These are phyloP conservation scores for Metaphire vulgaris DNA, from an alignment of 1,140 invertebrate genomes.

Conservation along the genomic window DNA sequence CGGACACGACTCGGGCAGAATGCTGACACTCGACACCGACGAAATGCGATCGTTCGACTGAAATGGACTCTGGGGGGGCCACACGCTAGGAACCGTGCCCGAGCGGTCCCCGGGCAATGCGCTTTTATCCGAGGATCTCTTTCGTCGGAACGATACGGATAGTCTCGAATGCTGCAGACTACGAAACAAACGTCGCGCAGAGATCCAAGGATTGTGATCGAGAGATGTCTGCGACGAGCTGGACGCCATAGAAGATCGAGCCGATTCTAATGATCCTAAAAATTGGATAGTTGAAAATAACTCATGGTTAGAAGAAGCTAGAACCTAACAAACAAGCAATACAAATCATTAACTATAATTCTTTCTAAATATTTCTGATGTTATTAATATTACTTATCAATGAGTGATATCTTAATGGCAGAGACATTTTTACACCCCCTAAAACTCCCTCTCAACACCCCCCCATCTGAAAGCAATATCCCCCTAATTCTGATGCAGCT, in stretches of 20 bases:
- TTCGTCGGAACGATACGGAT: not conserved
- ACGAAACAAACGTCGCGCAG: conserved; percentile 21
- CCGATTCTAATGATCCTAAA: not conserved
- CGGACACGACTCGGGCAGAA: not conserved
- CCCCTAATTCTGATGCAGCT: no score
- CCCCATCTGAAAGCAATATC: no score
- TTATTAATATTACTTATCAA: no score
- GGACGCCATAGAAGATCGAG: not conserved
- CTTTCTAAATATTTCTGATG: no score
- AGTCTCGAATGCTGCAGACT: not conserved
- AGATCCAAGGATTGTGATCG: conserved; percentile 5
- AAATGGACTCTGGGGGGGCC: no score
- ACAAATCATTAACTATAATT: no score
- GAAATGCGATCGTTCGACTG: not conserved
- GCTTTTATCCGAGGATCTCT: not conserved
- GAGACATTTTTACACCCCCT: no score
- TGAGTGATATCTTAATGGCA: no score
- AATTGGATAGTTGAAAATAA: not conserved
- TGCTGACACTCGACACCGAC: not conserved
- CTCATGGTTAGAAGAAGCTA: no score
- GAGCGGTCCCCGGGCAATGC: not conserved
- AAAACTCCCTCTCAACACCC: no score
- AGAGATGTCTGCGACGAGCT: not conserved
- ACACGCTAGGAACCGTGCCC: no score
- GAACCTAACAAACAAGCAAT: no score